phyloP scores from a whole-genome alignment of 2,888 invertebrate species.

The Eupithecia exiguata region DNA sequence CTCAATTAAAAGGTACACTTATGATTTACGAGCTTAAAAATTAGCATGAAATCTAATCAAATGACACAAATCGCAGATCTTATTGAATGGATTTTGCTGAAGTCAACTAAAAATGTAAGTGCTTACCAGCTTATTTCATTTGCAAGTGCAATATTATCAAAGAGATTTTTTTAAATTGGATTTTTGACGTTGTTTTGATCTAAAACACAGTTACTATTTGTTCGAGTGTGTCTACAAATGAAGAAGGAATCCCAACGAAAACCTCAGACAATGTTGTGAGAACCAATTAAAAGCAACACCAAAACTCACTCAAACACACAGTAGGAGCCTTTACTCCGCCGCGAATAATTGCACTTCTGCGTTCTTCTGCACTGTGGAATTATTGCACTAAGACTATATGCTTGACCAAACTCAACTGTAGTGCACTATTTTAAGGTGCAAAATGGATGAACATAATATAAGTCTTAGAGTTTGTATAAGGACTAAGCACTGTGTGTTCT shows the following conservation, averaged over 20 bases:
- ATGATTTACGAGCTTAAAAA: neutral
- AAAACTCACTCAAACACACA: constrained; percentile 27
- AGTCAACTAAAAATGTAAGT: neutral
- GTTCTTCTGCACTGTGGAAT: neutral
- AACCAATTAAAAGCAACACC: constrained; percentile 26
- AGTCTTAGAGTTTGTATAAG: neutral
- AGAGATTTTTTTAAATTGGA: no score
- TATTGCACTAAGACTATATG: neutral
- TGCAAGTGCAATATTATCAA: neutral
- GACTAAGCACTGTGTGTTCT: neutral
- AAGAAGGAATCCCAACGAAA: neutral
- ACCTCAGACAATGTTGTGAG: constrained; percentile 22
- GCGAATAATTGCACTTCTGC: constrained; percentile 17
- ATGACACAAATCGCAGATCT: neutral
- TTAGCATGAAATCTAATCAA: neutral
- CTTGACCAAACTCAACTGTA: neutral
- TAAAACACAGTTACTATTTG: neutral
- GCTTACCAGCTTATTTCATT: neutral
- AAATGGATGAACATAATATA: neutral
- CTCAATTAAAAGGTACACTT: neutral
- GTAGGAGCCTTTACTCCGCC: constrained; percentile 9
- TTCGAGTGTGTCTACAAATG: neutral
- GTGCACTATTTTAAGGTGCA: neutral
- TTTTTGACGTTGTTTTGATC: no score
- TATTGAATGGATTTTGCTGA: neutral